These are phyloP conservation scores for Platysternon megacephalum DNA, from an alignment of 2,113 vertebrate genomes.

Conservation along the genomic window DNA sequence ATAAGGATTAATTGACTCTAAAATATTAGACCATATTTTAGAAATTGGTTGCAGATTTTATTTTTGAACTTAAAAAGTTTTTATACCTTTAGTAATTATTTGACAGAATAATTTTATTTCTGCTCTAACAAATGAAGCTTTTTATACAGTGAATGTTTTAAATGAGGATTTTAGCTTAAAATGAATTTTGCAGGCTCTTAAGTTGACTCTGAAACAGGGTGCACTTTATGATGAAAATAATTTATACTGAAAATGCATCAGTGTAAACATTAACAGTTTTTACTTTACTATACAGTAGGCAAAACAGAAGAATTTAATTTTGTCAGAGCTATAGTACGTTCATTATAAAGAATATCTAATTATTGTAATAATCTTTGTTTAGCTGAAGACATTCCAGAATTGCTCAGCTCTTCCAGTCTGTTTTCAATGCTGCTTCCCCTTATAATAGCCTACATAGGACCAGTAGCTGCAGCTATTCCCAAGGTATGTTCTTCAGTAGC, in stretches of 20 bases:
- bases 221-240: not conserved
- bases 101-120: not conserved
- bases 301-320: not conserved
- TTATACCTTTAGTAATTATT: not conserved
- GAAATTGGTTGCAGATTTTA: not conserved
- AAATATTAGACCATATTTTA: not conserved
- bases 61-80: not conserved
- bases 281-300: not conserved
- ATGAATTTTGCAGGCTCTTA: not conserved
- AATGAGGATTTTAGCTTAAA: not conserved
- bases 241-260: not conserved
- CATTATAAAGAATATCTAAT: constrained; percentile 14
- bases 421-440: constrained; percentile 99
- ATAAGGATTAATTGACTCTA: not conserved
- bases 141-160: not conserved
- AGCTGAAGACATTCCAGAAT: constrained; percentile 98
- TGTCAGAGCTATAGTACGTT: not conserved
- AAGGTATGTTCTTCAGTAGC: constrained; percentile 82
- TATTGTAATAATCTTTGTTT: constrained; percentile 59
- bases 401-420: constrained; percentile 97
- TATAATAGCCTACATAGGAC: constrained; percentile 97
- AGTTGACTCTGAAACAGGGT: not conserved
- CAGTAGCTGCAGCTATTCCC: constrained; percentile 96
- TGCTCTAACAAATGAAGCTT: not conserved
- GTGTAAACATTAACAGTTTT: not conserved